A percentile compares a stretch with the other conserved stretches of the same genome.
Evolutionary conservation across 2,797 vertebrate genomes (phyloP).

Genomic region (Pseudomugil gertrudae): DNA sequence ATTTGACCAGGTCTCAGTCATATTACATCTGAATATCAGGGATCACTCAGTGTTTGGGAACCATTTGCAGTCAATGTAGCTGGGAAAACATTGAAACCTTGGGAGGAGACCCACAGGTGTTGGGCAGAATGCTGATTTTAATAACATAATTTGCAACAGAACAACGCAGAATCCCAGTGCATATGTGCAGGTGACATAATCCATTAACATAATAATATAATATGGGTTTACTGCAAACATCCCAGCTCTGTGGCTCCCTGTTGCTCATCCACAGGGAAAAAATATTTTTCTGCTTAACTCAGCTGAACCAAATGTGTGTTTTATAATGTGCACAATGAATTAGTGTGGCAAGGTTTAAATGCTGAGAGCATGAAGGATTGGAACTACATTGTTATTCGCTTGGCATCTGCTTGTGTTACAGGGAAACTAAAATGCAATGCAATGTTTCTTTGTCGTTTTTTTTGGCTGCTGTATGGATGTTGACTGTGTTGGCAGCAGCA

Average conservation of each 20-base stretch:
- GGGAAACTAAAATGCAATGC: background rate
- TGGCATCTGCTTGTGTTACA: background rate
- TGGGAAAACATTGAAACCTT: conserved; percentile 31
- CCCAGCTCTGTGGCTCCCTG: conserved; percentile 12
- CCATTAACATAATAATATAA: conserved; percentile 28
- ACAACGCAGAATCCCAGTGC: conserved; percentile 21
- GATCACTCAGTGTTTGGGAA: conserved; percentile 45
- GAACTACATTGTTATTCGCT: background rate
- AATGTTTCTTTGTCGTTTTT: too few relatives aligned
- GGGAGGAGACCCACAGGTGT: conserved; percentile 25
- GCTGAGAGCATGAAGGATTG: background rate
- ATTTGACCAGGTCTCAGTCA: conserved; percentile 21
- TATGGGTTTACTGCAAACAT: conserved; percentile 16
- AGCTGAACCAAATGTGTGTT: conserved; percentile 6
- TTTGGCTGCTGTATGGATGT: background rate
- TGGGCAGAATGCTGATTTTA: conserved; percentile 39
- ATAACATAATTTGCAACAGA: conserved; percentile 40
- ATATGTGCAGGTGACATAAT: conserved; percentile 35
- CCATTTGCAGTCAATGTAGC: conserved; percentile 31
- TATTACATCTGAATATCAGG: conserved; percentile 23
- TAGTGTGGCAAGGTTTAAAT: background rate
- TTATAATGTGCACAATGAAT: background rate
- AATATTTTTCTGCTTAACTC: background rate
- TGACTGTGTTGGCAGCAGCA: background rate
- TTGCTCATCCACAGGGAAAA: background rate